Evolutionary conservation across 2,888 invertebrate genomes (phyloP), one percentile per base, ranked within the genome.

Genomic region (Eurytoma californica): DNA sequence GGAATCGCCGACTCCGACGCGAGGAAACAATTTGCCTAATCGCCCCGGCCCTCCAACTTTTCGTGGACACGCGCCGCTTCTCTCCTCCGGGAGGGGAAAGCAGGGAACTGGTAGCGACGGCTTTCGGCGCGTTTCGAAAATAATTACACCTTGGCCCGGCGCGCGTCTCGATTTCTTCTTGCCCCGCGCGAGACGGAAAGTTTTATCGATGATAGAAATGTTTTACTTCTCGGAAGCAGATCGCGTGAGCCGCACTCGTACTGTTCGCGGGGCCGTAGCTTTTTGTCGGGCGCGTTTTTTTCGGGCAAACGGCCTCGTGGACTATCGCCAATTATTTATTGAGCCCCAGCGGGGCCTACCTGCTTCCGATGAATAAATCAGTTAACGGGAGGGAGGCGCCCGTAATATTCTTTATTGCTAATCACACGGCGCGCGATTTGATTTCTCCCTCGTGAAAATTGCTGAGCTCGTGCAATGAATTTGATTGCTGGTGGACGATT

Each of bases 11-110:
- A 60, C 51, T 18, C 13, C 39, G 30, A 30, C 53, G 53, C 78
- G 77, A 82, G 80, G 82, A 80, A 82, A 79, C 80, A 82, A 83
- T 83, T 82, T 78, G 81, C 75, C 81, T 76, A 80, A 82, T 80
- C 72, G 65, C 61, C n/a, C 68, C 18, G 51, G 55, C 67, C 67
- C 68, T 74, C 73, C 60, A 79, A 80, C 80, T 81, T 80, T 81
- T 78, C 55, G 67, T 69, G 47, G 76, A 55, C 65, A 24, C 75
- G 55, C 30, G 55, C 65, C 39, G 39, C 20, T 24, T 16, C 39
- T 57, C 65, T 28, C 13, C 20, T 20, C 14, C 49, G n/a, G 16
- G 47, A 7, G 39, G 24, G 39, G 9, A 0, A 9, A 9, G 9
- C 7, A 1, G 39, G 39, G 39, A 9, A 39, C 39, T 39, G 39